phyloP scores from a whole-genome alignment of 2,888 invertebrate species.

The Tinea pellionella region DNA sequence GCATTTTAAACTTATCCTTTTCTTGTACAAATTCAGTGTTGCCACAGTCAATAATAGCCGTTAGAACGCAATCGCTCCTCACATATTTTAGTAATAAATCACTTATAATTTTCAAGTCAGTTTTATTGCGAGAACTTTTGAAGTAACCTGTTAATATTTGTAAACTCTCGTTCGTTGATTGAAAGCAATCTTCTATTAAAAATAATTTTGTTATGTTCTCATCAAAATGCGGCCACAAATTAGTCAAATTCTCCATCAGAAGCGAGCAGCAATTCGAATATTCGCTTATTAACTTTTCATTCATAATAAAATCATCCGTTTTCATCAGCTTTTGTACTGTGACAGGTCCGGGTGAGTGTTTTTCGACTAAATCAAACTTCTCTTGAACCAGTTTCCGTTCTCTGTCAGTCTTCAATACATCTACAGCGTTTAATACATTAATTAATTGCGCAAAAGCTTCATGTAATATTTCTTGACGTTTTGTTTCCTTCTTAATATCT shows the following conservation, averaged over 20 bases:
- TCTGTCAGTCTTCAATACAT: constrained; percentile 35
- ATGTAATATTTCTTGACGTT: constrained; percentile 23
- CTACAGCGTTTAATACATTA: constrained; percentile 33
- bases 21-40: constrained; percentile 24
- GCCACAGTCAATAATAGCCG: constrained; percentile 50
- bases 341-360: constrained; percentile 64
- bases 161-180: constrained; percentile 57
- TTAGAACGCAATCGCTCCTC: constrained; percentile 69
- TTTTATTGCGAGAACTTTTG: constrained; percentile 39
- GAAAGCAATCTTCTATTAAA: constrained; percentile 62
- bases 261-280: constrained; percentile 64
- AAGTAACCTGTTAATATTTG: constrained; percentile 54
- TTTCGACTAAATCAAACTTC: constrained; percentile 22
- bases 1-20: constrained; percentile 22
- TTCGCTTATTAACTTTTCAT: constrained; percentile 40
- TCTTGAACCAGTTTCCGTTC: constrained; percentile 30
- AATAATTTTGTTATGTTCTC: constrained; percentile 54
- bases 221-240: constrained; percentile 70
- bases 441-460: constrained; percentile 33
- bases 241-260: constrained; percentile 58
- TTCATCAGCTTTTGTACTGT: constrained; percentile 75
- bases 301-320: constrained; percentile 45
- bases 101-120: constrained; percentile 39
- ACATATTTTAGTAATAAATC: constrained; percentile 56
- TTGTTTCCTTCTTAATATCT: constrained; percentile 22